Evolutionary conservation across 2,797 vertebrate genomes (phyloP).

Genomic region (Mormyrops attenuatus): DNA sequence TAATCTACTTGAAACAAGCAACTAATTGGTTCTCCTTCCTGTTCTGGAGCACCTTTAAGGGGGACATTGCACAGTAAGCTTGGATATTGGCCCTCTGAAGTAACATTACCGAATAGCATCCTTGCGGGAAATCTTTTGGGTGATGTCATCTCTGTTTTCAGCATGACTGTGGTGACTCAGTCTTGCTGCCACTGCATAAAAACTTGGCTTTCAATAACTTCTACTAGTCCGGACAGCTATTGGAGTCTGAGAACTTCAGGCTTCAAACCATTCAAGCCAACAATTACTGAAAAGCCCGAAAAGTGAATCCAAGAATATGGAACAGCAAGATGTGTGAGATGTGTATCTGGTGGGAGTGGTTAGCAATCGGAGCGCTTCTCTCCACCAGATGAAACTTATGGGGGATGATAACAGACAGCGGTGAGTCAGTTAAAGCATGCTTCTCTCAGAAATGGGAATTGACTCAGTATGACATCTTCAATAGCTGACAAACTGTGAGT

Average conservation of each 20-base stretch:
- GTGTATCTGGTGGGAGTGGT: background rate
- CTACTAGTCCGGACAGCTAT: background rate
- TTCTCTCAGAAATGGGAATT: background rate
- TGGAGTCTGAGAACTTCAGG: background rate
- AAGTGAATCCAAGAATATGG: background rate
- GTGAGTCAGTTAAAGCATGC: conserved; percentile 13
- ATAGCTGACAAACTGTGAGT: conserved; percentile 24
- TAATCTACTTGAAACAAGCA: background rate
- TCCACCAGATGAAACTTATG: background rate
- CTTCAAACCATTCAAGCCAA: background rate
- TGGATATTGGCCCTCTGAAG: background rate
- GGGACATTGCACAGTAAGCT: background rate
- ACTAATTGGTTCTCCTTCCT: background rate
- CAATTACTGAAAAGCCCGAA: background rate
- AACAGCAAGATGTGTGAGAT: background rate
- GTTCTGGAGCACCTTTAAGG: background rate
- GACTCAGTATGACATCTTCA: conserved; percentile 17
- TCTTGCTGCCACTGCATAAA: background rate
- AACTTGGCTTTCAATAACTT: background rate
- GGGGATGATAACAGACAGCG: background rate
- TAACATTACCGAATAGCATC: background rate
- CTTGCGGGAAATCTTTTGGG: background rate
- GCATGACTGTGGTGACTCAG: background rate
- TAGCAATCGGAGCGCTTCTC: background rate
- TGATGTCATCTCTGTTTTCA: conserved; percentile 2